A percentile compares a stretch with the other conserved stretches of the same genome.
These are phyloP conservation scores for Ferdinandea cuprea DNA, from an alignment of 2,888 invertebrate species.

Conservation along the genomic window DNA sequence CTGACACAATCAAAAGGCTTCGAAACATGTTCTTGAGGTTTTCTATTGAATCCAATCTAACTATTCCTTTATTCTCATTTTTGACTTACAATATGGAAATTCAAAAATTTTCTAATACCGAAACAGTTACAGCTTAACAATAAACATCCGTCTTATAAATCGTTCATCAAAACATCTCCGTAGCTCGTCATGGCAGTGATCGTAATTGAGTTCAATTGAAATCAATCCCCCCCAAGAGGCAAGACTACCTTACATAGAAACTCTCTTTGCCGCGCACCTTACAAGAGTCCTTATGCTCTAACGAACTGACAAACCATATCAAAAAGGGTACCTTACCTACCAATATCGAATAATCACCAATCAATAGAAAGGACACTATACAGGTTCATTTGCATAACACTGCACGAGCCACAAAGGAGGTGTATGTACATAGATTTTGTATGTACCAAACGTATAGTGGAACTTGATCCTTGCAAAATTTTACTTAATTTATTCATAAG, in stretches of 20 bases:
- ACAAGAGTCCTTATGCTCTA: constrained; percentile 59
- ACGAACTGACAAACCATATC: constrained; percentile 73
- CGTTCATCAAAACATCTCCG: constrained; percentile 64
- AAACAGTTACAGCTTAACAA: constrained; percentile 66
- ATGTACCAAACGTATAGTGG: no score
- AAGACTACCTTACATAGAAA: not conserved
- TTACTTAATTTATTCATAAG: constrained; percentile 68
- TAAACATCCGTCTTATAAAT: constrained; percentile 48
- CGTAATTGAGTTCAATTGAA: constrained; percentile 70
- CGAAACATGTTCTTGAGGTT: not conserved
- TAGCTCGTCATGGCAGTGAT: constrained; percentile 18
- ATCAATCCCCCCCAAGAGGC: constrained; percentile 59
- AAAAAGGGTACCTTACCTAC: constrained; percentile 31
- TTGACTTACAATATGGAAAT: constrained; percentile 56
- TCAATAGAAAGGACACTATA: constrained; percentile 60
- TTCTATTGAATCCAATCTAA: constrained; percentile 4
- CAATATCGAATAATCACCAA: constrained; percentile 62
- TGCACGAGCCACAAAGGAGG: constrained; percentile 68
- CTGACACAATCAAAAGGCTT: constrained; percentile 1
- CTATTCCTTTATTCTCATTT: constrained; percentile 6
- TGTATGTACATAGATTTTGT: constrained; percentile 2
- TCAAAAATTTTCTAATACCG: constrained; percentile 1
- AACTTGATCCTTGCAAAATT: constrained; percentile 70
- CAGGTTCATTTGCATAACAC: constrained; percentile 74
- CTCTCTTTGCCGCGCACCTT: constrained; percentile 30